Conservation (phyloP, 1,140 invertebrate genomes). For the Drosophila tristis region DNA sequence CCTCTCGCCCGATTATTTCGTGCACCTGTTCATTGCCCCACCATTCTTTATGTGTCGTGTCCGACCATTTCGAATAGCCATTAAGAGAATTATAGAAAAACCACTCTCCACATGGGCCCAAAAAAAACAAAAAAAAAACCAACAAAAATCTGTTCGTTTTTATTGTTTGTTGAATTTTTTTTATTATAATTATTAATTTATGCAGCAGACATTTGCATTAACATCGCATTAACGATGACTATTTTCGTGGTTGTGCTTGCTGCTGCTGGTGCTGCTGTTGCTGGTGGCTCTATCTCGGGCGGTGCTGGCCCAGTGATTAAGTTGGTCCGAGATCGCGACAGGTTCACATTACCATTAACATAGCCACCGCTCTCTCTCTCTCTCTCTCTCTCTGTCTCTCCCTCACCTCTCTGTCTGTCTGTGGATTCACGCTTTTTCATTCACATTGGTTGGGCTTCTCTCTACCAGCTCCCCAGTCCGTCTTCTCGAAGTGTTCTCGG, state of each 20-base stretch:
- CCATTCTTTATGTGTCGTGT: conserved; percentile 10
- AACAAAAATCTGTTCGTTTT: conserved; percentile 9
- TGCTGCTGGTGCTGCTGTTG: too few relatives aligned
- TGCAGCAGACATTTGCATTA: conserved; percentile 78
- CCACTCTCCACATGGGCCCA: background rate
- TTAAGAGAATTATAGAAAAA: conserved; percentile 49
- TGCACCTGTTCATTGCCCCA: conserved; percentile 15
- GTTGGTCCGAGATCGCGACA: conserved; percentile 43
- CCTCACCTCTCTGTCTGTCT: conserved; percentile 3
- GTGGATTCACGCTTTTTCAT: background rate
- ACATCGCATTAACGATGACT: conserved; percentile 67
- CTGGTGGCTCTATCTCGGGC: too few relatives aligned
- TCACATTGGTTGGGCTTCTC: background rate
- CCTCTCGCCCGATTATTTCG: conserved; percentile 2
- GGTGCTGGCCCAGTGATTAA: conserved; percentile 33
- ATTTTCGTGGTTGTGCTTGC: conserved; percentile 29
- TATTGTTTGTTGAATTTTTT: conserved; percentile 43
- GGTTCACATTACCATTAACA: conserved; percentile 42
- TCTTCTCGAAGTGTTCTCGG: conserved; percentile 10
- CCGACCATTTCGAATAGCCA: conserved; percentile 39
- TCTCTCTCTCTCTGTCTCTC: background rate
- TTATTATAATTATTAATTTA: conserved; percentile 79
- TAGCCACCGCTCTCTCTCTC: background rate
- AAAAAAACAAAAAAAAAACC: background rate
- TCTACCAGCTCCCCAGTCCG: too few relatives aligned